Percentiles rank a stretch among this genome's conserved stretches.
Evolutionary conservation across 2,888 invertebrate species (phyloP).

Genomic region (Yponomeuta sedellus): DNA sequence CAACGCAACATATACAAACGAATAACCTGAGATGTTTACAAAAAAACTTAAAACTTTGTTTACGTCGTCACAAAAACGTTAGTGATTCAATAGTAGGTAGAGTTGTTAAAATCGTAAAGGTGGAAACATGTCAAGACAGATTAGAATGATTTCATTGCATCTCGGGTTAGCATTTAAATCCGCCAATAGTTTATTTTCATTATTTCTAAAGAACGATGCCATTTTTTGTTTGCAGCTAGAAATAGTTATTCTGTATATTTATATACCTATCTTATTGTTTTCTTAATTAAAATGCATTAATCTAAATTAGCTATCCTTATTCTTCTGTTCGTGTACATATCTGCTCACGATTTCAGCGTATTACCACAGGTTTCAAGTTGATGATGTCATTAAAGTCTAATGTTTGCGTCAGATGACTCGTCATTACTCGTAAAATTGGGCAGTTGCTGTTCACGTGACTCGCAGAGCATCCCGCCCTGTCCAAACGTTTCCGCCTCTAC

Average conservation of each 20-base stretch:
- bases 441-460: constrained; percentile 34
- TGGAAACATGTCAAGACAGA: constrained; percentile 72
- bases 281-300: too few species aligned
- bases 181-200: background rate
- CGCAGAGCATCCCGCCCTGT: constrained; percentile 28
- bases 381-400: too few species aligned
- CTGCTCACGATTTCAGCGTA: too few species aligned
- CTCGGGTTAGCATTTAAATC: constrained; percentile 1
- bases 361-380: too few species aligned
- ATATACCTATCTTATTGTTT: background rate
- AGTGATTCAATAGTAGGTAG: constrained; percentile 5
- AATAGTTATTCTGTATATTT: background rate
- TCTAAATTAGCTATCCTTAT: too few species aligned
- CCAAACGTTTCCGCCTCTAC: constrained; percentile 43
- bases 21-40: background rate
- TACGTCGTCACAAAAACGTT: constrained; percentile 4
- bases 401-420: constrained; percentile 1
- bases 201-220: background rate
- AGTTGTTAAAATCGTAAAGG: constrained; percentile 52
- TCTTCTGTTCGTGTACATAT: too few species aligned
- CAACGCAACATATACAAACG: background rate
- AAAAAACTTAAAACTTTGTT: background rate
- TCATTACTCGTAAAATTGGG: constrained; percentile 8
- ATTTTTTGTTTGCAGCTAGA: background rate
- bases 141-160: constrained; percentile 33